Conservation (phyloP, 1,140 invertebrate species). For the Solenopsis fugax region DNA sequence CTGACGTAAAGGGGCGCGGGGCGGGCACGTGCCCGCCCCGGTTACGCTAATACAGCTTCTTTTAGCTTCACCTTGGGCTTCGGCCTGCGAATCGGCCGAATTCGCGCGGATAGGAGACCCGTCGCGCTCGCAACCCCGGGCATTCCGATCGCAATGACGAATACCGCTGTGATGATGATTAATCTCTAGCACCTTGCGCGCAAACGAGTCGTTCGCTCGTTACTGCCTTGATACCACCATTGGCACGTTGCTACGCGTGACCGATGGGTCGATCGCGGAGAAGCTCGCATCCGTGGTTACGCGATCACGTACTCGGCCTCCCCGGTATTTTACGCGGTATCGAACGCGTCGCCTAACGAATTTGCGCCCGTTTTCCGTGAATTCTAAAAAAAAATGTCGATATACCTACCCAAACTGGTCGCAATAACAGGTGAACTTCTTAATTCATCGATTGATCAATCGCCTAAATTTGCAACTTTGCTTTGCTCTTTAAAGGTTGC, state of each 20-base stretch:
- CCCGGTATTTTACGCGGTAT: not conserved
- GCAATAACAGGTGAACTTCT: too few relatives aligned
- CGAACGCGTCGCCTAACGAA: not conserved
- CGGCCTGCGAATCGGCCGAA: conserved; percentile 78
- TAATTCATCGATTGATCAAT: too few relatives aligned
- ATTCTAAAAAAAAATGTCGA: not conserved
- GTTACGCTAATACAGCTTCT: not conserved
- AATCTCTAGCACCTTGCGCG: not conserved
- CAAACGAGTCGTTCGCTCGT: not conserved
- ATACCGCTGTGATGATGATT: not conserved
- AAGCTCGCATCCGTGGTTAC: not conserved
- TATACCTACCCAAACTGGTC: not conserved
- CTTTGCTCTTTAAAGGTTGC: too few relatives aligned
- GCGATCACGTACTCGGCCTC: not conserved
- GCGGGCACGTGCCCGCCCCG: not conserved
- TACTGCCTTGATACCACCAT: conserved; percentile 18
- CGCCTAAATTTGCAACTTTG: too few relatives aligned
- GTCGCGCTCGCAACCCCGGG: conserved; percentile 81
- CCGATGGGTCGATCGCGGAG: conserved; percentile 68
- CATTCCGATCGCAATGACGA: conserved; percentile 70
- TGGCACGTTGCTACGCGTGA: conserved; percentile 64
- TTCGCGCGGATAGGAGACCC: conserved; percentile 83
- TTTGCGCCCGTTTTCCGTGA: not conserved
- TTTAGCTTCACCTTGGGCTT: conserved; percentile 81
- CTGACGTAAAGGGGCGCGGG: not conserved